Evolutionary conservation across 2,797 vertebrate genomes (phyloP).

Genomic region (Lates japonicus): DNA sequence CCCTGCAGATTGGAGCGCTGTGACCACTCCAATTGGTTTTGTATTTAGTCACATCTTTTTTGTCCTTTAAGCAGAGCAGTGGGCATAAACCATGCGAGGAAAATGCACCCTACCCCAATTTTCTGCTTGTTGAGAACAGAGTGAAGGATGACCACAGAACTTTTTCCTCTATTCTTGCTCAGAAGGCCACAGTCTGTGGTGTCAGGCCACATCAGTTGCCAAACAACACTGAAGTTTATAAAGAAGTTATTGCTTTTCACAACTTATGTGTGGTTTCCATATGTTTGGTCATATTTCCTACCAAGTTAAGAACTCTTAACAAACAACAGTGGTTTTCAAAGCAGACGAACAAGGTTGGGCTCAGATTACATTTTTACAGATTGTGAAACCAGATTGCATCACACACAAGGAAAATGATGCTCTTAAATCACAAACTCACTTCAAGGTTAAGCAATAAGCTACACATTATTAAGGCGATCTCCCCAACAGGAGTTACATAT

Average conservation of each 20-base stretch:
- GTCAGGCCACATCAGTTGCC: conserved; percentile 17
- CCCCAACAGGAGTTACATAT: background rate
- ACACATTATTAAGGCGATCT: too few species aligned
- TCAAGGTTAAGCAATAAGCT: background rate
- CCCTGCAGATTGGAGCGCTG: conserved; percentile 41
- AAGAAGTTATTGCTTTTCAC: background rate
- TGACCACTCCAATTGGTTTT: conserved; percentile 54
- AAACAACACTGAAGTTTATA: conserved; percentile 18
- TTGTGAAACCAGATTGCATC: conserved; percentile 9
- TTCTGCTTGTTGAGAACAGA: conserved; percentile 65
- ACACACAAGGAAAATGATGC: background rate
- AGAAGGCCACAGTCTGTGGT: conserved; percentile 1
- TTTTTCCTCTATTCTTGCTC: conserved; percentile 9
- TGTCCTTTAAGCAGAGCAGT: conserved; percentile 54
- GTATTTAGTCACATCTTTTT: conserved; percentile 60
- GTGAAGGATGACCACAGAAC: conserved; percentile 48
- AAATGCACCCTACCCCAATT: conserved; percentile 48
- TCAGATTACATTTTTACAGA: too few species aligned
- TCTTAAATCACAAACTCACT: background rate
- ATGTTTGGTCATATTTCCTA: background rate
- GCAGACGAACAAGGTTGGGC: too few species aligned
- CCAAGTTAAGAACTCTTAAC: background rate
- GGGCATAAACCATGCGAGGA: conserved; percentile 56
- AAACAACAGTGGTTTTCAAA: conserved; percentile 6
- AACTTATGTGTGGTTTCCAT: background rate